A percentile compares a stretch with the other conserved stretches of the same genome.
Evolutionary conservation across 2,797 vertebrate species (phyloP).

Genomic region (Catamblyrhynchus diadema): DNA sequence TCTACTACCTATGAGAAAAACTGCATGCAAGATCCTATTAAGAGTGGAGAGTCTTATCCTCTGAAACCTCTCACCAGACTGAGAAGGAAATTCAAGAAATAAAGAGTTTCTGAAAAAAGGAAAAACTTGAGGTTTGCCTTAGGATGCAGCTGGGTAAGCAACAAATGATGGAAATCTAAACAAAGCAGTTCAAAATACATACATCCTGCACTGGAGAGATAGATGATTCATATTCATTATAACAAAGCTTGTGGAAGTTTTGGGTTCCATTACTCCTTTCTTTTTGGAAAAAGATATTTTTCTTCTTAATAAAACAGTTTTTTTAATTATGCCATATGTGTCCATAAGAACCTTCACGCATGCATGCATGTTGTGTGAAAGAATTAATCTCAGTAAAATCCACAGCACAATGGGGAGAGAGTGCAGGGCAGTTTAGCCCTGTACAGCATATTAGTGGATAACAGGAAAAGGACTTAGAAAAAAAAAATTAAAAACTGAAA

Average conservation of each 20-base stretch:
- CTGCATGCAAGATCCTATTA: not conserved
- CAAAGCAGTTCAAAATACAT: not conserved
- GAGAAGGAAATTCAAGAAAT: not conserved
- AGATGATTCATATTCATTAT: not conserved
- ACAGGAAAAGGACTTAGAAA: not conserved
- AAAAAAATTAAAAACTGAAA: not conserved
- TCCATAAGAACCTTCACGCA: not conserved
- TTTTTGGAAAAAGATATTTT: not conserved
- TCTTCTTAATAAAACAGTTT: constrained; percentile 25
- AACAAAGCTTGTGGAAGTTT: not conserved
- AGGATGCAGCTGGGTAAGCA: not conserved
- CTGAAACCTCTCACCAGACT: not conserved
- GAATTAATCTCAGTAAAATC: not conserved
- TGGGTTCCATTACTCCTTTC: not conserved
- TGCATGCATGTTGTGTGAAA: not conserved
- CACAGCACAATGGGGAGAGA: not conserved
- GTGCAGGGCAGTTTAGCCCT: not conserved
- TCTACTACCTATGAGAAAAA: not conserved
- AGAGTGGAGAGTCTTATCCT: not conserved
- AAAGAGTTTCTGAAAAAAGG: not conserved
- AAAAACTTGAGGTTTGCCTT: not conserved
- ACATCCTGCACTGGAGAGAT: not conserved
- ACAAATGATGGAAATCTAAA: not conserved
- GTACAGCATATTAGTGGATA: not conserved
- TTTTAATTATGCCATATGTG: not conserved